Percentiles rank a stretch among this genome's conserved stretches.
Evolutionary conservation across 2,888 invertebrate genomes (phyloP).

Genomic region (Xylocampa areola): DNA sequence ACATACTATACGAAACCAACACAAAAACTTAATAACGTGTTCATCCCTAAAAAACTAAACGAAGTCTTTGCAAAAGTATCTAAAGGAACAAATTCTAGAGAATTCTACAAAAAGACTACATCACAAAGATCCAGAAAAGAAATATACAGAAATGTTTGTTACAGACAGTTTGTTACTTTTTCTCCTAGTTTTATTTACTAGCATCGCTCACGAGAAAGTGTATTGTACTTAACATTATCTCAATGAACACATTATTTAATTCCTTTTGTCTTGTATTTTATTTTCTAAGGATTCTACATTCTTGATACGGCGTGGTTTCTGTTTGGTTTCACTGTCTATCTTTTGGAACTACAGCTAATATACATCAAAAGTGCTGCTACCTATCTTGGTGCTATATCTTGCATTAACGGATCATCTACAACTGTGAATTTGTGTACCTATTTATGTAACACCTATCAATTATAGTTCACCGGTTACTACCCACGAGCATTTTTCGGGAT

Average conservation of each 20-base stretch:
- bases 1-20: neutral
- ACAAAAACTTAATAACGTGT: slow-evolving; percentile 3
- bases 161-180: slow-evolving; percentile 24
- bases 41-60: slow-evolving; percentile 9
- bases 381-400: too few species aligned
- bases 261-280: slow-evolving; percentile 23
- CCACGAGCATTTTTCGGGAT: too few species aligned
- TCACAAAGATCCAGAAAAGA: slow-evolving; percentile 32
- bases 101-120: slow-evolving; percentile 30
- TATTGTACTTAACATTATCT: slow-evolving; percentile 36
- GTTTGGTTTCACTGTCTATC: neutral
- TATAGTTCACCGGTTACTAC: too few species aligned
- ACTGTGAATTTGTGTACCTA: too few species aligned
- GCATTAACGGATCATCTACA: too few species aligned
- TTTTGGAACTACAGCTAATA: too few species aligned
- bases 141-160: slow-evolving; percentile 30
- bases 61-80: slow-evolving; percentile 17
- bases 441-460: too few species aligned
- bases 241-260: slow-evolving; percentile 43
- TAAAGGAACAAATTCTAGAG: slow-evolving; percentile 21
- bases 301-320: neutral
- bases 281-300: slow-evolving; percentile 10
- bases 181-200: slow-evolving; percentile 40
- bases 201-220: slow-evolving; percentile 36
- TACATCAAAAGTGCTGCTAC: too few species aligned